Evolutionary conservation across 2,888 invertebrate genomes (phyloP), one percentile per base, ranked within the genome.

Genomic region (Pseudolycoriella hygida): DNA sequence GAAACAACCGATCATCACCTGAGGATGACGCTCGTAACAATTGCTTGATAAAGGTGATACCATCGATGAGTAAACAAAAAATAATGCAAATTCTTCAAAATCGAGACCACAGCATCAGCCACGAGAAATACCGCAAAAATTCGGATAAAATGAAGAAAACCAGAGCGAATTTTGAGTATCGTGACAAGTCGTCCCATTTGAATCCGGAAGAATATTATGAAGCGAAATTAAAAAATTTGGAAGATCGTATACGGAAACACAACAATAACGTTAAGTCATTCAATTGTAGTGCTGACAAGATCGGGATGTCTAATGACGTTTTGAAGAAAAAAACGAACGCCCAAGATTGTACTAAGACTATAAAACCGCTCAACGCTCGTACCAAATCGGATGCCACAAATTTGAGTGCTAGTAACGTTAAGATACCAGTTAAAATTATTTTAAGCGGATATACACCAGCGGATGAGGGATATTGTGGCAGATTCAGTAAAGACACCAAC

Each of bases 221-320:
- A 40, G 54, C 54, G 44, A 52, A 56, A 30, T 42, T 59, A 12
- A 53, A 51, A 43, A 53, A 52, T 45, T 40, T 59, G 17, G 58
- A 59, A 46, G 56, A 57, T 17, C 54, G 57, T 51, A 58, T 59
- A 42, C 54, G 56, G 48, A 53, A 54, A 40, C 58, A 58, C 47
- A 58, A 58, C 5, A 14, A 47, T 34, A 34, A 34, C 15, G n/a
- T 34, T 4, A 34, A 12, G n/a, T 34, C 34, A 14, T 14, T 34
- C 15, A 34, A 34, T 34, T 14, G 15, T 34, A 12, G 25, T 6
- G 25, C 34, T 3, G 34, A 34, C 4, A 34, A 34, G n/a, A 12
- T 34, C 15, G 11, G 15, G 5, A 14, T 34, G 34, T 34, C 15
- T 12, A 14, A 14, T 12, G 34, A 34, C 11, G 15, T 14, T 14